These are phyloP conservation scores for Oreortyx pictus DNA, from an alignment of 2,797 vertebrate species.

Conservation along the genomic window DNA sequence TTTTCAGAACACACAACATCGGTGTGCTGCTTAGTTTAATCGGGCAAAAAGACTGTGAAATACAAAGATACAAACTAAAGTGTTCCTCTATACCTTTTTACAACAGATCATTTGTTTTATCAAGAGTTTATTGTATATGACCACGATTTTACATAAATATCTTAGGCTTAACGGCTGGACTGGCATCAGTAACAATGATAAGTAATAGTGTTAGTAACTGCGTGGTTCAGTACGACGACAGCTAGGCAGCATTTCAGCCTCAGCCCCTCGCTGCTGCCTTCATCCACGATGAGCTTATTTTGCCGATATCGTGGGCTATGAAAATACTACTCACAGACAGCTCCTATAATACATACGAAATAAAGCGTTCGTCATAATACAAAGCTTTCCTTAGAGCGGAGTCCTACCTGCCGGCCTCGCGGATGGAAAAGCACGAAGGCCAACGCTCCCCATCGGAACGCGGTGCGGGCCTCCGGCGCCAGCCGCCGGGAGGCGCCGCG, in stretches of 20 bases:
- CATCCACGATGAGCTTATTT: not conserved
- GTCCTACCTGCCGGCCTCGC: not conserved
- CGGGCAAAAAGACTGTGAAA: not conserved
- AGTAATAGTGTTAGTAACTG: too few species aligned
- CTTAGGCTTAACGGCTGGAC: not conserved
- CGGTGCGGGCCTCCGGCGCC: too few species aligned
- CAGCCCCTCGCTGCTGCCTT: not conserved
- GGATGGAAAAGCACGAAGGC: too few species aligned
- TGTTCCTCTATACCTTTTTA: not conserved
- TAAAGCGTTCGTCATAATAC: not conserved
- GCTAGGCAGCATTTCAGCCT: not conserved
- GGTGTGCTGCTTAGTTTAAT: not conserved
- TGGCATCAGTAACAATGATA: not conserved
- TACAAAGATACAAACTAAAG: not conserved
- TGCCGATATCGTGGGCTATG: not conserved
- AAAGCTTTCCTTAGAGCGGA: not conserved
- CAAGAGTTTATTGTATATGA: not conserved
- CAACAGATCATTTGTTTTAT: not conserved
- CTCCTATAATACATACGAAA: not conserved
- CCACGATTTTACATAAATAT: not conserved
- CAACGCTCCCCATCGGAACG: too few species aligned
- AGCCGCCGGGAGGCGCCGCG: rapidly evolving
- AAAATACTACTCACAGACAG: not conserved
- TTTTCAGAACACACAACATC: not conserved
- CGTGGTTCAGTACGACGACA: not conserved